Conservation (phyloP, 2,113 vertebrate genomes). For the Apaloderma vittatum region DNA sequence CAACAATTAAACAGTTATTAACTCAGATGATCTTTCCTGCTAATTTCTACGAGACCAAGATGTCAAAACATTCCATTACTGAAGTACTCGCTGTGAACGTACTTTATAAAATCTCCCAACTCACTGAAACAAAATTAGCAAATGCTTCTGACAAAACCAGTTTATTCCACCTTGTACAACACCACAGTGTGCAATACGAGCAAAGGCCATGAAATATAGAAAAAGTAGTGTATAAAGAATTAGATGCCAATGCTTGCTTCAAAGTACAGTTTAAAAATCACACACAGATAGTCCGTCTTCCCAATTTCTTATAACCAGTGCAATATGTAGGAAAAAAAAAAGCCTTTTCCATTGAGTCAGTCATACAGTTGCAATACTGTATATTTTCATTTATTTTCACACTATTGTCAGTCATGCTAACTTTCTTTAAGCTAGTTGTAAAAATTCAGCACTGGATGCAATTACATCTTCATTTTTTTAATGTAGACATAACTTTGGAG, state of each 20-base stretch:
- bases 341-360: not conserved
- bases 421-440: not conserved
- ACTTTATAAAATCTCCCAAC: not conserved
- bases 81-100: rapidly evolving
- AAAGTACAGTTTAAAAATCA: not conserved
- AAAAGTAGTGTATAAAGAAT: not conserved
- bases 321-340: not conserved
- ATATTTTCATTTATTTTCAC: not conserved
- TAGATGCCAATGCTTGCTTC: not conserved
- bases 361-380: not conserved
- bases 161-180: not conserved
- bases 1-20: not conserved
- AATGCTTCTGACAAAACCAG: not conserved
- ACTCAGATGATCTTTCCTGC: not conserved
- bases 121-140: not conserved
- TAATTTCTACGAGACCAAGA: not conserved
- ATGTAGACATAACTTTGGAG: not conserved
- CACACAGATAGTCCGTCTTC: not conserved
- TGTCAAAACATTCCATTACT: not conserved
- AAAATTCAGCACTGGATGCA: not conserved
- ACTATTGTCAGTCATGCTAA: not conserved
- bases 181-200: not conserved
- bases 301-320: not conserved
- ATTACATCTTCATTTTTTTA: not conserved
- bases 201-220: not conserved